Evolutionary conservation across 2,888 invertebrate genomes (phyloP).

Genomic region (Drosophila peninsularis): DNA sequence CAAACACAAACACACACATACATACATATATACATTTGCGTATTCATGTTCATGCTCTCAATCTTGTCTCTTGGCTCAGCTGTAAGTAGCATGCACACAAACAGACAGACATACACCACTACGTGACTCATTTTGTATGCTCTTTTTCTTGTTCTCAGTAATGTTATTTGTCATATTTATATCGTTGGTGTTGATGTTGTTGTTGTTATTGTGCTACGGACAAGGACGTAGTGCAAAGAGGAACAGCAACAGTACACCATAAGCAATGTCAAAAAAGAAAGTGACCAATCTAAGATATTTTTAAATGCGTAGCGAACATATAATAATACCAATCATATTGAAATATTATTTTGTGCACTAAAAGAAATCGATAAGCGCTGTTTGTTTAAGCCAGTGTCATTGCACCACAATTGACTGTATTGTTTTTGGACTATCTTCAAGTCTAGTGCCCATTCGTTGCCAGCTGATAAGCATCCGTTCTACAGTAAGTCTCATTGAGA

Average conservation of each 20-base stretch:
- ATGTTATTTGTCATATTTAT: constrained; percentile 57
- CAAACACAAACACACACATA: neutral
- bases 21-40: constrained; percentile 19
- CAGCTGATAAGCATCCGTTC: constrained; percentile 14
- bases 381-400: constrained; percentile 14
- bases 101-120: constrained; percentile 21
- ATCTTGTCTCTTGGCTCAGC: constrained; percentile 52
- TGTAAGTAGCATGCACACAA: constrained; percentile 35
- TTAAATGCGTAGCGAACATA: neutral
- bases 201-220: constrained; percentile 11
- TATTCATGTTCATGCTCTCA: constrained; percentile 41
- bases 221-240: constrained; percentile 35
- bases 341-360: neutral
- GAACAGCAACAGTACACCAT: neutral
- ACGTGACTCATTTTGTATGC: constrained; percentile 64
- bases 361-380: constrained; percentile 10
- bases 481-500: constrained; percentile 8
- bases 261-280: constrained; percentile 7
- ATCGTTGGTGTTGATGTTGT: constrained; percentile 29
- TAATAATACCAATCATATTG: neutral
- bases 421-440: constrained; percentile 7
- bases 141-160: constrained; percentile 47
- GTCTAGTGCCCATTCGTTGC: neutral
- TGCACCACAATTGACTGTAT: constrained; percentile 14
- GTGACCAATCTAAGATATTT: constrained; percentile 13